Evolutionary conservation across 2,113 vertebrate species (phyloP), one percentile per base, ranked within the genome.

Genomic region (Mesocricetus auratus): DNA sequence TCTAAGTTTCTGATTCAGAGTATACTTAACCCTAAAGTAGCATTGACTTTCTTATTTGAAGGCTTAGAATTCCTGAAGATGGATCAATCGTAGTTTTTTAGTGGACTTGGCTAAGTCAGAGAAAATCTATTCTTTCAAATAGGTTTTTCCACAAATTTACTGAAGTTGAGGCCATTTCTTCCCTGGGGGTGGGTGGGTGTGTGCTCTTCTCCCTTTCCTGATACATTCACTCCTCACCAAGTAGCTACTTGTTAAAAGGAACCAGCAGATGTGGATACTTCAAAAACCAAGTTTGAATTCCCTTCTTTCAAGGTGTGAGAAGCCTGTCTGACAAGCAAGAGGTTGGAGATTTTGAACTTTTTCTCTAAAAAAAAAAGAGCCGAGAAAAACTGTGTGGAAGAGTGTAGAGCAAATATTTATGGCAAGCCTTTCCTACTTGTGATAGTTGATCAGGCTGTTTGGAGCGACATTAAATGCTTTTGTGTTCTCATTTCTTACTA

Each of bases 211-310:
- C 92, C 94, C 71, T 82, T 95, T 86, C 73, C 90, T 71, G 90
- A 90, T 69, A 83, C n/a, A n/a, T n/a, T n/a, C 75, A 92, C 93
- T 95, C 86, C 86, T 95, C 97, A 97, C 96, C 97, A 98, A 97
- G 96, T 93, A 96, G 86, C 94, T 97, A 97, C 97, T 97, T 98
- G 97, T 97, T 96, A 92, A 97, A 98, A 95, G 95, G 90, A 95
- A 83, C 90, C 94, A 93, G 95, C 77, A 79, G 96, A 96, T 97
- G 73, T 92, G 93, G 95, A 97, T 94, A 97, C 92, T 98, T 97
- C 96, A 98, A 96, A 86, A 97, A 96, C 95, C 93, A 77, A 93
- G 96, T 98, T 90, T 95, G 96, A 98, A 89, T 97, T 92, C 97
- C 97, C 47, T 96, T 97, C 97, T 75, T 91, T 68, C 60, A 95